Evolutionary conservation across 2,888 invertebrate species (phyloP).

Genomic region (Synergus gifuensis): DNA sequence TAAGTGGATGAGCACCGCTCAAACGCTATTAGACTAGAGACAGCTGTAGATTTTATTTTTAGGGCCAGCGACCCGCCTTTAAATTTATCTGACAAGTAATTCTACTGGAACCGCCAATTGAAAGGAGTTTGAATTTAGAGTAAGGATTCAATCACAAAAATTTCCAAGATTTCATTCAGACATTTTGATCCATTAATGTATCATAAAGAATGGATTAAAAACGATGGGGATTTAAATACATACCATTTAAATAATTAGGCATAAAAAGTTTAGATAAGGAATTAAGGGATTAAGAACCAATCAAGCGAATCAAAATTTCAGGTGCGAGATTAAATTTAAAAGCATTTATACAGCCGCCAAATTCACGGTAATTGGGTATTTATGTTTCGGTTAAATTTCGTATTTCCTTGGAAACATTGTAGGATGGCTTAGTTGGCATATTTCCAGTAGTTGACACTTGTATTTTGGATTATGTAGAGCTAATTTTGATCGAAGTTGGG

Average conservation of each 20-base stretch:
- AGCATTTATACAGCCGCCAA: not conserved
- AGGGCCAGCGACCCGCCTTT: conserved; percentile 37
- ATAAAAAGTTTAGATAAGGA: not conserved
- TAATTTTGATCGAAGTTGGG: conserved; percentile 8
- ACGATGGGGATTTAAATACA: not conserved
- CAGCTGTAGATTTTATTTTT: conserved; percentile 40
- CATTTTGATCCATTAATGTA: not conserved
- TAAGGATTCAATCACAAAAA: conserved; percentile 1
- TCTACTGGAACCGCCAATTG: conserved; percentile 31
- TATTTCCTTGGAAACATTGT: conserved; percentile 35
- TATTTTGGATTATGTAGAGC: conserved; percentile 18
- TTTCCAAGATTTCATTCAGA: not conserved
- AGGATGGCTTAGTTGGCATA: conserved; percentile 18
- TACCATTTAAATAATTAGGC: not conserved
- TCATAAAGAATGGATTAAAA: not conserved
- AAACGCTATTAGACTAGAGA: conserved; percentile 26
- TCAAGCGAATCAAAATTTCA: not conserved
- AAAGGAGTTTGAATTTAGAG: not conserved
- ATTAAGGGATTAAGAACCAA: not conserved
- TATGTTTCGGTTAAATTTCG: conserved; percentile 5
- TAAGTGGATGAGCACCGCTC: conserved; percentile 32
- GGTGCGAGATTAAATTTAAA: conserved; percentile 1
- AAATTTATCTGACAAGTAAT: conserved; percentile 40
- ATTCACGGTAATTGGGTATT: conserved; percentile 34
- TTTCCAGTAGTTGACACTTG: conserved; percentile 3